phyloP scores from a whole-genome alignment of 2,113 vertebrate genomes.

The Labeo catla region DNA sequence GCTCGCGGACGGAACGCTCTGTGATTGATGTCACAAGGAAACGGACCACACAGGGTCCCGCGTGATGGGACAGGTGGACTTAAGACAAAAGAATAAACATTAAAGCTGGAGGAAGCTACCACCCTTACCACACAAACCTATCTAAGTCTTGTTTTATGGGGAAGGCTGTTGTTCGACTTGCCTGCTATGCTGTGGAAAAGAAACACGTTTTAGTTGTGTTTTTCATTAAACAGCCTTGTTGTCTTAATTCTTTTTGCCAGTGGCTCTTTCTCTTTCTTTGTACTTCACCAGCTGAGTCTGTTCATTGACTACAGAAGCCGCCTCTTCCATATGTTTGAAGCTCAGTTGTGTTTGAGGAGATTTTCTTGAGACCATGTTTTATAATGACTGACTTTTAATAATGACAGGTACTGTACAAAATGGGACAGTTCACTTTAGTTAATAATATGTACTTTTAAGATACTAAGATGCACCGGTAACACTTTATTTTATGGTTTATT shows the following conservation, averaged over 20 bases:
- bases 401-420: not conserved
- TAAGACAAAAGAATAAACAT: slow-evolving; percentile 40
- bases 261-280: slow-evolving; percentile 21
- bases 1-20: slow-evolving; percentile 53
- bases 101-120: not conserved
- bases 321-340: slow-evolving; percentile 42
- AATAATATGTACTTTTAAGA: too few relatives aligned
- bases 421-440: too few relatives aligned
- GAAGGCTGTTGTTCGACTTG: not conserved
- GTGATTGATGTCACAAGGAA: slow-evolving; percentile 67
- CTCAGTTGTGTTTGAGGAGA: not conserved
- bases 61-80: slow-evolving; percentile 52
- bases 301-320: slow-evolving; percentile 22
- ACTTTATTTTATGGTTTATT: too few relatives aligned
- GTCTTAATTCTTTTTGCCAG: not conserved
- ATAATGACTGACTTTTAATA: not conserved
- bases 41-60: slow-evolving; percentile 57
- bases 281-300: slow-evolving; percentile 35
- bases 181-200: not conserved
- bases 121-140: not conserved
- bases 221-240: not conserved
- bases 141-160: not conserved
- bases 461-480: too few relatives aligned
- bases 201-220: not conserved
- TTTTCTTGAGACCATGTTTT: slow-evolving; percentile 29